phyloP scores from a whole-genome alignment of 2,797 vertebrate species.

The Petrocephalus sullivani region DNA sequence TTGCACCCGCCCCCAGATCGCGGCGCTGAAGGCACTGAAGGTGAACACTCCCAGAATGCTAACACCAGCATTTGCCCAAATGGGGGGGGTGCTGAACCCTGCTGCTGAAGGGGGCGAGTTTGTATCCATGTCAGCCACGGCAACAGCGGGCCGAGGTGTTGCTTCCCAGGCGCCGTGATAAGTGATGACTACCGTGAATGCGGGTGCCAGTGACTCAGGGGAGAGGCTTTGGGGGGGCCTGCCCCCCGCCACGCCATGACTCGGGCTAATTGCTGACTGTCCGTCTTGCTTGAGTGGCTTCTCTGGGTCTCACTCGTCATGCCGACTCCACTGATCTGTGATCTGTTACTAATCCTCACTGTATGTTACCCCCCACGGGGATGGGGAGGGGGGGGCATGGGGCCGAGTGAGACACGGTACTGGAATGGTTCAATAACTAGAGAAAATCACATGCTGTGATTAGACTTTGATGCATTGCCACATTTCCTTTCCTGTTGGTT shows the following conservation, averaged over 20 bases:
- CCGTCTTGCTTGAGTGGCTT: neutral
- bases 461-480: neutral
- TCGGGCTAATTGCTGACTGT: neutral
- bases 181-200: neutral
- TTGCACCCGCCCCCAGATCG: neutral
- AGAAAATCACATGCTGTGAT: neutral
- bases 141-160: neutral
- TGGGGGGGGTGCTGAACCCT: too few species aligned
- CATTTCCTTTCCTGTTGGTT: neutral
- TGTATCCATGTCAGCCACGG: neutral
- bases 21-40: neutral
- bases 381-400: neutral
- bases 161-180: neutral
- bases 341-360: neutral
- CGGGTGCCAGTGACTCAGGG: neutral
- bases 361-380: neutral
- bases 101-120: neutral
- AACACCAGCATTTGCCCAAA: slow-evolving; percentile 70
- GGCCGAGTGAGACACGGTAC: neutral
- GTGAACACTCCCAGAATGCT: slow-evolving; percentile 65
- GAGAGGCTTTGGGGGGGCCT: neutral
- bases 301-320: neutral
- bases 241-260: neutral
- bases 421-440: neutral
- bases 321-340: neutral